Percentiles rank a stretch among this genome's conserved stretches.
Evolutionary conservation across 2,113 vertebrate species (phyloP).

Genomic region (Sander lucioperca): DNA sequence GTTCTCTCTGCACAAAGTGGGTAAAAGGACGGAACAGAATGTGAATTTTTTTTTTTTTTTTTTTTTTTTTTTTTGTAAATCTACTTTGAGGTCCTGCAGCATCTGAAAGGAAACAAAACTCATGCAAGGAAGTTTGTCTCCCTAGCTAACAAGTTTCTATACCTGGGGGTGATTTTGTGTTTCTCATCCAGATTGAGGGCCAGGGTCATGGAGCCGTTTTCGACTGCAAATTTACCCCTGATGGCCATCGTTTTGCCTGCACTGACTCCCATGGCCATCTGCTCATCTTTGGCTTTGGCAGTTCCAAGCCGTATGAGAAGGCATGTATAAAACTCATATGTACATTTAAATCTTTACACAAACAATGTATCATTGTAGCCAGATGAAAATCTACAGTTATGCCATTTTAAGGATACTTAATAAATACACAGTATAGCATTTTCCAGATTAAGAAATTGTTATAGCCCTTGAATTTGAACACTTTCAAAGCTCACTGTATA

Average conservation of each 20-base stretch:
- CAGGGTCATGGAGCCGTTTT: conserved; percentile 98
- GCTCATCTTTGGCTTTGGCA: conserved; percentile 96
- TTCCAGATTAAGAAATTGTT: background rate
- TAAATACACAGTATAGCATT: background rate
- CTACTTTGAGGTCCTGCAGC: background rate
- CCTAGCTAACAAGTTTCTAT: background rate
- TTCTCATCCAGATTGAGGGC: conserved; percentile 91
- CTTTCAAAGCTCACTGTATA: background rate
- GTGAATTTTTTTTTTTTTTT: no score
- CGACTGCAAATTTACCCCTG: conserved; percentile 97
- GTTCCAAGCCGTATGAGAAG: conserved; percentile 94
- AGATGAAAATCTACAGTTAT: background rate
- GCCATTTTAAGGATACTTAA: background rate
- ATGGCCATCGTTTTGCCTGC: conserved; percentile 96
- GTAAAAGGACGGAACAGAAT: background rate
- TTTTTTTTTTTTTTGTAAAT: no score
- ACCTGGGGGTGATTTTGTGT: background rate
- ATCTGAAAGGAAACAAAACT: background rate
- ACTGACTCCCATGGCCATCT: conserved; percentile 98
- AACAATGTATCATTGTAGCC: background rate
- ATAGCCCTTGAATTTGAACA: background rate
- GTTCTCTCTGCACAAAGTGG: background rate
- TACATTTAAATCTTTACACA: background rate
- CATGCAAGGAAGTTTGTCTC: background rate
- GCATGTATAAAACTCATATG: conserved; percentile 71